Evolutionary conservation across 2,888 invertebrate genomes (phyloP), one percentile per base, ranked within the genome.

Genomic region (Tetrapedia diversipes): DNA sequence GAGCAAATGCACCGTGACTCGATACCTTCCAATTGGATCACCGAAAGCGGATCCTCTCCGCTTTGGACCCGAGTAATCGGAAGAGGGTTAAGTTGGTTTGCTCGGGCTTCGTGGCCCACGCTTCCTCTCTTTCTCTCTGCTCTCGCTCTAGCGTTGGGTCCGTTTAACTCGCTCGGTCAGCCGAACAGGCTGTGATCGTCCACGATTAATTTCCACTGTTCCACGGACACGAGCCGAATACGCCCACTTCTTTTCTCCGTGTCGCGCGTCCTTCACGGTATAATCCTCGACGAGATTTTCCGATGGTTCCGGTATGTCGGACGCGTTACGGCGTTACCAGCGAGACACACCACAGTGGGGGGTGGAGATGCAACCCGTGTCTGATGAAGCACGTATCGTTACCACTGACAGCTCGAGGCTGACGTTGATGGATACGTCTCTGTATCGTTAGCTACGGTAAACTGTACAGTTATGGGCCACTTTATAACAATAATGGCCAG

Each of bases 371-470:
- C 69, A 34, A 53, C 51, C 65, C 73, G 51, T 49, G 81, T 72
- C 78, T 83, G 83, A 83, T 61, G 70, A 81, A 83, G 77, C 75
- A 76, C 76, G 77, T 81, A 79, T 71, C 83, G 81, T 83, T 83
- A 83, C 83, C 64, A 81, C 81, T 81, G 83, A 79, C 81, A 73
- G 83, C 57, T 61, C 63, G 47, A 64, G 68, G 66, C 70, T 77
- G 83, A 83, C 83, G 65, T 77, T 83, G 83, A 83, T 79, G 69
- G 83, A 83, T 79, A 76, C 79, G 57, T 61, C 69, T 64, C 64
- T 74, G 80, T 80, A 82, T 79, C 82, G 82, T 79, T 81, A 77
- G 71, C 63, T 47, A 77, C 66, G 82, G 64, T 82, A 81, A 82
- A 82, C 75, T 77, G 79, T 76, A 67, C 79, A 77, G 77, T 74